These are phyloP conservation scores for Lophotis ruficrista DNA, from an alignment of 2,113 vertebrate genomes.

Conservation along the genomic window DNA sequence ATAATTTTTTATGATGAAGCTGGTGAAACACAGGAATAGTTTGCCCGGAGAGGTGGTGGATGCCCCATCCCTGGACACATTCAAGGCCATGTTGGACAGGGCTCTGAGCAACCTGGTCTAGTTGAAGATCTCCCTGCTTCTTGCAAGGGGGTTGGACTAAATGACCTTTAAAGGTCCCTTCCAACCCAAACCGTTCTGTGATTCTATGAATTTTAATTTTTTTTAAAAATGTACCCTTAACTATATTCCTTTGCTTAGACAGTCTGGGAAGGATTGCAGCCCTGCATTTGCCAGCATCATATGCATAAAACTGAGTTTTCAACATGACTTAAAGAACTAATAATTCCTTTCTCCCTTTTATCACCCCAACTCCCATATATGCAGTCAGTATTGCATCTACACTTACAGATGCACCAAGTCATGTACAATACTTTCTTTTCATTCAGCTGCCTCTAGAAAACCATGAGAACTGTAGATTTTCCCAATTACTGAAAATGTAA, in stretches of 20 bases:
- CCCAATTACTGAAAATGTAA: background rate
- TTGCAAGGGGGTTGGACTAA: too few species aligned
- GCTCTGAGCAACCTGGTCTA: too few species aligned
- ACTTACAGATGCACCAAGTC: background rate
- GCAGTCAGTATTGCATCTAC: background rate
- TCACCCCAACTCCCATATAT: background rate
- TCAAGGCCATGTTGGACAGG: too few species aligned
- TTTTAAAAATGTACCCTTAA: background rate
- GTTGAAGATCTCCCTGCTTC: too few species aligned
- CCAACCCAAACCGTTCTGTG: too few species aligned
- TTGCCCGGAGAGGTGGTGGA: too few species aligned
- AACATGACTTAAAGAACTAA: background rate
- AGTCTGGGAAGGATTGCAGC: background rate
- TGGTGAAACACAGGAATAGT: too few species aligned
- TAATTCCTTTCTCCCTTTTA: background rate
- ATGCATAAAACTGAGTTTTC: background rate
- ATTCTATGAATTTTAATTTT: too few species aligned
- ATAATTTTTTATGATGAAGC: background rate
- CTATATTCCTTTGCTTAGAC: background rate
- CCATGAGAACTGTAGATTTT: background rate
- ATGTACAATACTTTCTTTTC: background rate
- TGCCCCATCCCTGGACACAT: too few species aligned
- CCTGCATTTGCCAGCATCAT: background rate
- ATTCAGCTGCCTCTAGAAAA: background rate
- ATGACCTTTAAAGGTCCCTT: too few species aligned